Evolutionary conservation across 2,888 invertebrate genomes (phyloP).

Genomic region (Athalia cordata): DNA sequence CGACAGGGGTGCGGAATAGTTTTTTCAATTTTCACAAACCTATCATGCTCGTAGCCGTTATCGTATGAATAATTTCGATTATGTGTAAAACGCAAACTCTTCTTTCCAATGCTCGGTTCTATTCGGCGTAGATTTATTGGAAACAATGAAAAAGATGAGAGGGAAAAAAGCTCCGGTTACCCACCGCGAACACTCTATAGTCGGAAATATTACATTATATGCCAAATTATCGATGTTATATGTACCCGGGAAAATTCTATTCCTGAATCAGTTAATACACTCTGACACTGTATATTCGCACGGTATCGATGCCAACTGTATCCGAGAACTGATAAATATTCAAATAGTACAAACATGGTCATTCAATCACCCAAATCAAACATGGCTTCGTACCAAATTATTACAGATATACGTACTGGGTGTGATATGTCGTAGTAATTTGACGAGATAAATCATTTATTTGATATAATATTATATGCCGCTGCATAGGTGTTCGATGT

Average conservation of each 20-base stretch:
- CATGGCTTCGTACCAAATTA: constrained; percentile 55
- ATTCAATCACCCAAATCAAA: constrained; percentile 61
- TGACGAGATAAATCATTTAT: background rate
- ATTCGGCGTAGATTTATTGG: too few relatives aligned
- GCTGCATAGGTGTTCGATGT: background rate
- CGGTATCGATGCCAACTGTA: background rate
- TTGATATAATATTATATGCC: background rate
- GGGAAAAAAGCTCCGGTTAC: too few relatives aligned
- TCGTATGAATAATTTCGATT: too few relatives aligned
- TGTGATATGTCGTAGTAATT: background rate
- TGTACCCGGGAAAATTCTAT: too few relatives aligned
- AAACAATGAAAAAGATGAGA: too few relatives aligned
- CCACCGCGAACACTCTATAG: too few relatives aligned
- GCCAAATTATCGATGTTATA: too few relatives aligned
- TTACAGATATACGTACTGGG: constrained; percentile 46
- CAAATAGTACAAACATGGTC: constrained; percentile 55
- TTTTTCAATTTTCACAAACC: constrained; percentile 3
- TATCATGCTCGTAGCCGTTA: background rate
- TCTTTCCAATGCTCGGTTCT: too few relatives aligned
- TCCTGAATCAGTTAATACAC: too few relatives aligned
- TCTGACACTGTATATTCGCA: background rate
- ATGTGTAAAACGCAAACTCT: too few relatives aligned
- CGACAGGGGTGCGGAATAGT: background rate
- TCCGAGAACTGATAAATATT: constrained; percentile 55
- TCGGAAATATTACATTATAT: too few relatives aligned